phyloP scores from a whole-genome alignment of 1,140 invertebrate species.

The Drepana arcuata region DNA sequence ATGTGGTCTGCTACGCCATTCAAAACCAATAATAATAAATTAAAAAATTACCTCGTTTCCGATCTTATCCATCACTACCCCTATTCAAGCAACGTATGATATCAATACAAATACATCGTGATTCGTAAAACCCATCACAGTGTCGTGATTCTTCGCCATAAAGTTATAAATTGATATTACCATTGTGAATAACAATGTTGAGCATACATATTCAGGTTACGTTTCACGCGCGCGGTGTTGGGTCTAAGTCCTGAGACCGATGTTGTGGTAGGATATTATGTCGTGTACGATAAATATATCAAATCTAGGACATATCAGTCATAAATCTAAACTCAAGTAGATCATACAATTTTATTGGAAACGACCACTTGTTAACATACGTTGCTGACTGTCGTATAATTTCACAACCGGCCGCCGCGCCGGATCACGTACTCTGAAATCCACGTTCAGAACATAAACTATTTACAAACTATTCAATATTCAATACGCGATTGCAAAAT shows the following conservation, averaged over 20 bases:
- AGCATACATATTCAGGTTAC: too few relatives aligned
- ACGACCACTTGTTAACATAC: conserved; percentile 55
- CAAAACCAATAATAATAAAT: too few relatives aligned
- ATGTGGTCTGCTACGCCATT: too few relatives aligned
- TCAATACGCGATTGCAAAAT: conserved; percentile 70
- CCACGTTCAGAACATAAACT: conserved; percentile 67
- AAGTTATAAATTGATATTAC: conserved; percentile 23
- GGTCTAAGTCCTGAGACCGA: too few relatives aligned
- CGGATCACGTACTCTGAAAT: conserved; percentile 67
- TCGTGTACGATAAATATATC: too few relatives aligned
- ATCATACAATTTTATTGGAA: conserved; percentile 56
- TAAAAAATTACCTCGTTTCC: too few relatives aligned
- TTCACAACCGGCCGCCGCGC: conserved; percentile 53
- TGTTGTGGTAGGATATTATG: too few relatives aligned
- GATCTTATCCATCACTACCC: too few relatives aligned
- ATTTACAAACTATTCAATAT: conserved; percentile 70
- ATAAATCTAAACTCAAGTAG: conserved; percentile 51
- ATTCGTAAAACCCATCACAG: conserved; percentile 22
- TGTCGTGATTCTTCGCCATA: conserved; percentile 33
- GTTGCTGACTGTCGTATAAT: conserved; percentile 54
- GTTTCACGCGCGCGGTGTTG: too few relatives aligned
- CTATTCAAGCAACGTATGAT: too few relatives aligned
- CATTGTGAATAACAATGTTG: conserved; percentile 17
- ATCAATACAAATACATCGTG: too few relatives aligned
- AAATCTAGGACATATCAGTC: conserved; percentile 44